Base-by-base conservation (phyloP, 2,797 vertebrate species). In the Cirrhinus molitorella region DNA sequence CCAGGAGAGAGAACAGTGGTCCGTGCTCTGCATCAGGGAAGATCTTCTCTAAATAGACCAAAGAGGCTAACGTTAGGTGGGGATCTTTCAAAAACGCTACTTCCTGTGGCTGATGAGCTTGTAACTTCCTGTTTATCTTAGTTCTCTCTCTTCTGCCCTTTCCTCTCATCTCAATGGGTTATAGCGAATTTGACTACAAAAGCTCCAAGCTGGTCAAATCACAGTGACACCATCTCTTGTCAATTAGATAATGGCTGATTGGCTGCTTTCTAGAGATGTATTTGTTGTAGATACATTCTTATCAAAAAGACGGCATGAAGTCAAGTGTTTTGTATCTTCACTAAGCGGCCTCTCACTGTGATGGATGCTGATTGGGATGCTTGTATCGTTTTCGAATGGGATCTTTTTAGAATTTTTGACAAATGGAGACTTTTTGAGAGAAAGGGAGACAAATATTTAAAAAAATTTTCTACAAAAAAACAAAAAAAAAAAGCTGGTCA, bases 61-160 rank as follows among this genome's bases (percentile, higher is more conserved):
- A 88, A 78, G 51, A 40, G 34, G 43, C 84, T 74, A 61, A 67
- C 55, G 84, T 77, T 90, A 91, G 91, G 89, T 92, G 91, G 92
- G 91, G 92, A 80, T 87, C 87, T 86, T 93, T 90, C 91, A 91
- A 92, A 88, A 81, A 63, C 66, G 0, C 14, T 61, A 11, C 12
- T 87, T 77, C 88, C 85, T 89, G 87, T 4, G 49, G 65, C 21
- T 57, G 23, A 81, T 87, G 89, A 92, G 89, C 79, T 76, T 53
- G 88, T 76, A 67, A 85, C 88, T 94, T 96, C 95, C 95, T 95
- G 95, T 95, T 95, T 95, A 93, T 87, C 17, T 65, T 68, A 84
- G 85, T 91, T 83, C 77, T 89, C 89, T 90, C 81, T 83, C 63
- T 92, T 88, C 83, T 88, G 72, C 78, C 73, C 87, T 91, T 53